These are phyloP conservation scores for Campodea augens DNA, from an alignment of 1,140 invertebrate species.

Conservation along the genomic window DNA sequence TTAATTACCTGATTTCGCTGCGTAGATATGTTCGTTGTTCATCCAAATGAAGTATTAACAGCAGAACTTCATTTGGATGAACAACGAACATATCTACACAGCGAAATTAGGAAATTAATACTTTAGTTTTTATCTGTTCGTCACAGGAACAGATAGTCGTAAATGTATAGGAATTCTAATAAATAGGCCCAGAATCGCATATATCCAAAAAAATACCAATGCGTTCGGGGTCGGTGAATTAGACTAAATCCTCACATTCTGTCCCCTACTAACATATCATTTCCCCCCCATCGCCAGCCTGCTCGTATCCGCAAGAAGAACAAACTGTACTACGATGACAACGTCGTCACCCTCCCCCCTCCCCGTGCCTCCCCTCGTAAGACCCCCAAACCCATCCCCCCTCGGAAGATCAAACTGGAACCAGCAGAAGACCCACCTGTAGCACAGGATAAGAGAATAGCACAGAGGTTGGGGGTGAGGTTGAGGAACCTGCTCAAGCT, in stretches of 20 bases:
- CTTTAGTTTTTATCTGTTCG: too few species aligned
- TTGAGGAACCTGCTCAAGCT: conserved; percentile 90
- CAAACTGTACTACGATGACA: conserved; percentile 75
- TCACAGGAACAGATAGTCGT: too few species aligned
- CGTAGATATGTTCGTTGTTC: too few species aligned
- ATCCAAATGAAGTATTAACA: too few species aligned
- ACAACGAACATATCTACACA: too few species aligned
- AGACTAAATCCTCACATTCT: conserved; percentile 4
- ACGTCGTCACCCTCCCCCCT: conserved; percentile 48
- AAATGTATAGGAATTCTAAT: not conserved
- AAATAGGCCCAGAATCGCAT: not conserved
- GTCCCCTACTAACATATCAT: not conserved
- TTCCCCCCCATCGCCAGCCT: conserved; percentile 29
- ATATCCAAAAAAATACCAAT: not conserved
- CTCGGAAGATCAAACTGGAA: conserved; percentile 6
- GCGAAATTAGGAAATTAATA: too few species aligned
- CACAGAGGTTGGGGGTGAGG: conserved; percentile 73
- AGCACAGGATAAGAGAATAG: conserved; percentile 51
- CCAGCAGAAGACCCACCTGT: conserved; percentile 9
- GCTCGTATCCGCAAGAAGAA: conserved; percentile 78
- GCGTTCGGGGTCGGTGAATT: too few species aligned
- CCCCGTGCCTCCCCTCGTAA: conserved; percentile 22
- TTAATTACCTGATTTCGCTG: too few species aligned
- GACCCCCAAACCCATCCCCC: conserved; percentile 5
- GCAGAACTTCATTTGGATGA: too few species aligned